Evolutionary conservation across 2,113 vertebrate genomes (phyloP).

Genomic region (Collichthys lucidus): DNA sequence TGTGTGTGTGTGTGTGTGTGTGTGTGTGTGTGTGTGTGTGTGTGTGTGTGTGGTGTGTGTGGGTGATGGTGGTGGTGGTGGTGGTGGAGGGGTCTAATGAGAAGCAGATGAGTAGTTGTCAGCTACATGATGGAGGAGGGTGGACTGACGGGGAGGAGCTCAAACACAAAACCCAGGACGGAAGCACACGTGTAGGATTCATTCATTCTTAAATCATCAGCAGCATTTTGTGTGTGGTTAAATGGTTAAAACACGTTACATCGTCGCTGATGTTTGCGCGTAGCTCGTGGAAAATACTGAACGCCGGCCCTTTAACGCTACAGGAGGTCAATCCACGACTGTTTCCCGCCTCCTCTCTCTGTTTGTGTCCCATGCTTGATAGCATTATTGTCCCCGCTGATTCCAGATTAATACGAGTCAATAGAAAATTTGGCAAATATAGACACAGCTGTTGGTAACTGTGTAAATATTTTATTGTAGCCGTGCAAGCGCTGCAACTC

Average conservation of each 20-base stretch:
- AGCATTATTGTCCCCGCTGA: constrained; percentile 10
- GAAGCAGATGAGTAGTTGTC: constrained; percentile 45
- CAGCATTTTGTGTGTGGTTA: neutral
- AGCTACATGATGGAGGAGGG: constrained; percentile 33
- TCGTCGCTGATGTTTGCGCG: no score
- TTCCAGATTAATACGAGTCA: constrained; percentile 21
- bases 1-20: no score
- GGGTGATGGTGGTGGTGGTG: neutral
- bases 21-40: neutral
- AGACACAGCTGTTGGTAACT: constrained; percentile 36
- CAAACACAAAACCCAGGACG: constrained; percentile 12
- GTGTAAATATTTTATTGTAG: constrained; percentile 22
- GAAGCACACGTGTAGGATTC: neutral
- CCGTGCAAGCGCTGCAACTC: constrained; percentile 1
- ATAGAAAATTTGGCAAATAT: constrained; percentile 42
- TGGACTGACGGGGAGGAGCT: constrained; percentile 8
- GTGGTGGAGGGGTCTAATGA: constrained; percentile 1
- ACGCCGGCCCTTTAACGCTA: neutral
- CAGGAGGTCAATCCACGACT: neutral
- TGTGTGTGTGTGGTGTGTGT: no score
- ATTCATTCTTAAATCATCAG: constrained; percentile 3
- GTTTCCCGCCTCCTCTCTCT: neutral
- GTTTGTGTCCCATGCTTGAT: constrained; percentile 5
- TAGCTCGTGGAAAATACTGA: neutral
- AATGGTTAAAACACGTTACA: neutral